Percentiles rank a stretch among this genome's conserved stretches.
phyloP scores from a whole-genome alignment of 2,888 invertebrate genomes.

The Papilio elwesi region DNA sequence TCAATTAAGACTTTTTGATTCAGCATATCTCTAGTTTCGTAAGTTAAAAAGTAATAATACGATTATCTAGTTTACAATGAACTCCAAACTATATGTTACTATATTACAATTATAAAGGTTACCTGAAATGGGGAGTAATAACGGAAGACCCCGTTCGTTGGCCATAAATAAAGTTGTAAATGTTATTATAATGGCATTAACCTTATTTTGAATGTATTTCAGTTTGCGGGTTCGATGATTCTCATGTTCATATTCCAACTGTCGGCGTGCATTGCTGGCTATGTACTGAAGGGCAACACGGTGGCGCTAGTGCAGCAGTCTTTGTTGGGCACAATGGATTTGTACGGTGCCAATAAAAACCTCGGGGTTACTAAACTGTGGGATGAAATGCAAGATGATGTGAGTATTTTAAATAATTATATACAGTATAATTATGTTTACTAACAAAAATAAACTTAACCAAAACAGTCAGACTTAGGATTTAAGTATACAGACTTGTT shows the following conservation, averaged over 20 bases:
- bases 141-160: no score
- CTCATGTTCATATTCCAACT: constrained; percentile 90
- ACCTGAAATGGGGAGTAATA: no score
- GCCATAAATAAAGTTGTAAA: no score
- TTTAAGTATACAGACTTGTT: no score
- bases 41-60: not conserved
- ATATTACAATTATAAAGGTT: not conserved
- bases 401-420: constrained; percentile 57
- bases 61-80: not conserved
- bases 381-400: constrained; percentile 86
- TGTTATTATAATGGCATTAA: not conserved
- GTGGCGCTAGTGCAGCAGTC: constrained; percentile 78
- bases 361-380: constrained; percentile 79
- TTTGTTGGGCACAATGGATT: constrained; percentile 76
- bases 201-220: constrained; percentile 39
- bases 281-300: constrained; percentile 85
- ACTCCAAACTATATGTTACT: not conserved
- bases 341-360: constrained; percentile 67
- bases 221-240: constrained; percentile 88
- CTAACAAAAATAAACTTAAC: no score
- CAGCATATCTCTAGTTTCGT: not conserved
- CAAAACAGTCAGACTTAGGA: no score
- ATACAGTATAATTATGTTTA: fast-evolving
- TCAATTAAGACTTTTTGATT: constrained; percentile 26
- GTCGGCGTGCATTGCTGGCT: constrained; percentile 90